These are phyloP conservation scores for Oceanodroma tethys DNA, from an alignment of 2,113 vertebrate genomes.

Conservation along the genomic window DNA sequence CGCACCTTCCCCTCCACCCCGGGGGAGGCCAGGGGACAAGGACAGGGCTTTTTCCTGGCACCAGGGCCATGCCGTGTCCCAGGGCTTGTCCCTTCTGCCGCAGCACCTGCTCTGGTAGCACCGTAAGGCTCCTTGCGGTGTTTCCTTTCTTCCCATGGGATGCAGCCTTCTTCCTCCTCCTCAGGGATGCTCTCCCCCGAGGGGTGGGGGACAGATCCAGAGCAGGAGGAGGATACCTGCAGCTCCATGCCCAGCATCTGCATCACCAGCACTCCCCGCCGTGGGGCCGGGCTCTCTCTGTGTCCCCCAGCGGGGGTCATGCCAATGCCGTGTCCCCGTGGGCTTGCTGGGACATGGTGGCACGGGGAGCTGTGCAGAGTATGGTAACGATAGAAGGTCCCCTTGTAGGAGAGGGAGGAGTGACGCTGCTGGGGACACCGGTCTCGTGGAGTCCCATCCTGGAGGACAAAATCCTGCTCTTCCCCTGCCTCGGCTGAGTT, in stretches of 20 bases:
- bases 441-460: background rate
- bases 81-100: background rate
- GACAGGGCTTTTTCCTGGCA: background rate
- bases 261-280: background rate
- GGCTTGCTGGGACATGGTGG: background rate
- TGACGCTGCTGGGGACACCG: accelerated
- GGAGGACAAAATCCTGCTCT: background rate
- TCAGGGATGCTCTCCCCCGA: accelerated
- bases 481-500: background rate
- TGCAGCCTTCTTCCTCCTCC: background rate
- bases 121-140: accelerated
- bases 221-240: background rate
- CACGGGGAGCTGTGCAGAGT: background rate
- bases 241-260: background rate
- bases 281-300: background rate
- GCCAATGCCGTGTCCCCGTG: background rate
- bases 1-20: background rate
- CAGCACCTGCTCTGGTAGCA: background rate
- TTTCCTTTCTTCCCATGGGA: background rate
- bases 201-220: background rate
- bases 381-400: background rate
- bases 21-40: background rate
- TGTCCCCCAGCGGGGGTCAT: accelerated
- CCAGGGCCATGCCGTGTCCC: background rate
- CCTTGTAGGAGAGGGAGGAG: background rate